These are phyloP conservation scores for Ursus arctos DNA, from an alignment of 2,113 vertebrate species.

Conservation along the genomic window DNA sequence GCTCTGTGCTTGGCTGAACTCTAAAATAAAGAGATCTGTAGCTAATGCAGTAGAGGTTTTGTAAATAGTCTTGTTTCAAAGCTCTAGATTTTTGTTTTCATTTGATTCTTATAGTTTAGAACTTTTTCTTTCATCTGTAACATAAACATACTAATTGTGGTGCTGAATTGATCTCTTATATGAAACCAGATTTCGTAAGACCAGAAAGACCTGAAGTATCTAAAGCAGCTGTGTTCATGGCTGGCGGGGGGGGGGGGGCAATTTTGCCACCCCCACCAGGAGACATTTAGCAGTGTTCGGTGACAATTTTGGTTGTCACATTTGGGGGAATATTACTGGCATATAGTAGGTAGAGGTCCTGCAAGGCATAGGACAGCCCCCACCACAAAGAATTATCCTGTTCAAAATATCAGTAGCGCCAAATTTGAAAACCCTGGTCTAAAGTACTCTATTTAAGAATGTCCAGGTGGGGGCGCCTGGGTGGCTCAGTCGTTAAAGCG, in stretches of 20 bases:
- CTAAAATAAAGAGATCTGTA: background rate
- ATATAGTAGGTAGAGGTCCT: background rate
- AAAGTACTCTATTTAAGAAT: background rate
- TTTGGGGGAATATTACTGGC: background rate
- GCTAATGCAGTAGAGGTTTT: background rate
- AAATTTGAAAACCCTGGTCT: constrained; percentile 28
- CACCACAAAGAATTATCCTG: background rate
- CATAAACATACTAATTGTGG: constrained; percentile 43
- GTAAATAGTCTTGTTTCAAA: background rate
- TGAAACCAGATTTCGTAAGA: constrained; percentile 59
- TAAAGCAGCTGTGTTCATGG: background rate
- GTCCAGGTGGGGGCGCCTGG: background rate
- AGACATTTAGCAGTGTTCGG: background rate
- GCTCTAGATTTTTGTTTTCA: constrained; percentile 6
- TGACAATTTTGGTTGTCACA: background rate
- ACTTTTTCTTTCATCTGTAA: constrained; percentile 44
- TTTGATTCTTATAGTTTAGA: constrained; percentile 48
- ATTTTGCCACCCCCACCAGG: background rate
- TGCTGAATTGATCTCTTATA: constrained; percentile 15
- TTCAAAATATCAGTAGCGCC: background rate
- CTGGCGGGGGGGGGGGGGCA: background rate
- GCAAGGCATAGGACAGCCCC: background rate
- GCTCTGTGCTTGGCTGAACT: background rate
- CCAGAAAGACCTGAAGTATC: constrained; percentile 29
- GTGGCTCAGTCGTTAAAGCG: no score